Base-by-base conservation (phyloP, 2,113 vertebrate species). In the Morone saxatilis region DNA sequence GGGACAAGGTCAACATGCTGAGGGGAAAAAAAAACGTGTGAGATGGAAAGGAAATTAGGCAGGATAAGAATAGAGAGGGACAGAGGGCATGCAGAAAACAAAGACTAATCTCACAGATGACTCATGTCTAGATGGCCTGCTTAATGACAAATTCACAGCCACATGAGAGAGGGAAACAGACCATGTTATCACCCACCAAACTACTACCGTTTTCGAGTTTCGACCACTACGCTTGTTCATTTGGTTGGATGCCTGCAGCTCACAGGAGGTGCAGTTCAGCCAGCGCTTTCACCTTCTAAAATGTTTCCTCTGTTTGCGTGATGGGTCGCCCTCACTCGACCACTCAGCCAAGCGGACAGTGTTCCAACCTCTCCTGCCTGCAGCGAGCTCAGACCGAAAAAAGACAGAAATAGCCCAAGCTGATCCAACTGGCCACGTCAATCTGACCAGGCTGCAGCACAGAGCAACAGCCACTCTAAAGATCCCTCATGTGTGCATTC, bases 1-100 rank as follows among this genome's bases (percentile, higher is more conserved):
- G 88, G 90, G 88, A 94, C 93, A 94, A 95, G 94, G 94, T 94
- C 93, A 92, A 85, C 81, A 76, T 72, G 89, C 81, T 57, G 86
- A 68, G 57, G 57, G 54, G 36, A 53, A 71, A 65, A 51, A 71
- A 56, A 57, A 80, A 73, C 1, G 80, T 79, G 73, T 70, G 75
- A 89, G 86, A 86, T 31, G 9, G 82, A 85, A 86, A 91, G 87
- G 85, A 91, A 93, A 93, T 91, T 87, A 91, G 80, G 63, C 83
- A 76, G 88, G 86, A 91, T 89, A 83, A 88, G 89, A 89, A 90
- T 78, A 88, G 81, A 81, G 74, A 84, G 57, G 83, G 83, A 89
- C 83, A 91, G 83, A 86, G 91, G 91, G 79, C 83, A 79, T 2
- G 53, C 20, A 54, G 71, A 81, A 84, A 93, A 91, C 85, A 83